Base-by-base conservation (phyloP, 2,888 invertebrate species). In the Caenorhabditis becei region DNA sequence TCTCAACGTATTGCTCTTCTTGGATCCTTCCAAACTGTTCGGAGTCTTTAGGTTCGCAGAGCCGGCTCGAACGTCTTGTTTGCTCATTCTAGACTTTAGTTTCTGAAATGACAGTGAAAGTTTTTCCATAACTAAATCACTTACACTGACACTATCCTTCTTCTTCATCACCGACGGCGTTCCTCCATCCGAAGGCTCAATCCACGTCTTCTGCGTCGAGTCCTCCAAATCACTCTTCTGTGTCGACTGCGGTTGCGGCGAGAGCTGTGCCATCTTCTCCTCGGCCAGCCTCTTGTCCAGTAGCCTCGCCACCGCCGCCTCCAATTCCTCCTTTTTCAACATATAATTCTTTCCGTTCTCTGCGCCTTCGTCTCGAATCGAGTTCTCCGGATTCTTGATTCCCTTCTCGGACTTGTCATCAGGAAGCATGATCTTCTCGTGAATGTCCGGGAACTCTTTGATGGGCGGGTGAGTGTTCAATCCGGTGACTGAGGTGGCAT, bases 321-420 rank as follows among this genome's bases (percentile, higher is more conserved):
- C 77, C 41, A 78, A n/a, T 28, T 77, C 77, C 14, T 77, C 69
- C 28, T 69, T 47, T 37, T 77, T 70, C 56, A 59, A 28, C 1
- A 63, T 7, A 26, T 35, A 61, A n/a, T 26, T 61, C 20, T 41
- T 61, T 8, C 4, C 59, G n/a, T 51, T 51, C 2, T 23, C 35
- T 8, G 11, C 32, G 8, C 18, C 53, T 5, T 70, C 63, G 0
- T 67, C 67, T n/a, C 41, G 44, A 14, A 49, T 23, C 7, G 70
- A 78, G 14, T 70, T 78, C 3, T 78, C 41, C 35, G 77, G 77
- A 37, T 66, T 75, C 18, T 14, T 20, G 1, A 56, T 26, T 24
- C 2, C 18, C 24, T 26, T 47, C 3, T 75, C 75, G 3, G 26
- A 26, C 7, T 66, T 51, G 0, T 66, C 59, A 1, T 56, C 59